These are phyloP conservation scores for Nyctibius grandis DNA, from an alignment of 2,797 vertebrate species.

Conservation along the genomic window DNA sequence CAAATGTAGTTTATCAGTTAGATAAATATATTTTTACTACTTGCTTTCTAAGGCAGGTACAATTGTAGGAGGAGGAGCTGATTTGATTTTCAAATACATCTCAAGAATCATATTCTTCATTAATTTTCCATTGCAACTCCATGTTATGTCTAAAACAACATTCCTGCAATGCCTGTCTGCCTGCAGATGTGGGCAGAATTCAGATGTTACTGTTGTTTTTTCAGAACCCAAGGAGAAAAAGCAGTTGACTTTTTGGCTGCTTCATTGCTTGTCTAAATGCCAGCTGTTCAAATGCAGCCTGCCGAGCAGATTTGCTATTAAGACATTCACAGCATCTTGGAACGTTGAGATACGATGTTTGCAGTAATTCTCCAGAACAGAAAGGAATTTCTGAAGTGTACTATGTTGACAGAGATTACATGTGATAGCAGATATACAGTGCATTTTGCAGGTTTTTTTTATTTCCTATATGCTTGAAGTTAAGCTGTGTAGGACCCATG, in stretches of 20 bases:
- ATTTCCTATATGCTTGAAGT: background rate
- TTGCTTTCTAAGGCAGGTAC: accelerated
- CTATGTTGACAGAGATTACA: background rate
- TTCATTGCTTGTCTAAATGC: background rate
- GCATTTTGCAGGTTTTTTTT: background rate
- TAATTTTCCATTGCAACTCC: background rate
- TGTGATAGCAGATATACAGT: background rate
- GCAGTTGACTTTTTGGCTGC: background rate
- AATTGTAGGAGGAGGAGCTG: background rate
- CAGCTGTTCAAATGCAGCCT: background rate
- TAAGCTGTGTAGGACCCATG: background rate
- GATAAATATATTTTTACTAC: background rate
- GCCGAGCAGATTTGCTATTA: background rate
- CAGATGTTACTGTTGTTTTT: background rate
- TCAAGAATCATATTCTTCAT: background rate
- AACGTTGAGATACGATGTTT: background rate
- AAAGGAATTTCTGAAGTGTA: background rate
- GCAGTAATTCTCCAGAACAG: background rate
- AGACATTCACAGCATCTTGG: background rate
- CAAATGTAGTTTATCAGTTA: background rate
- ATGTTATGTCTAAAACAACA: background rate
- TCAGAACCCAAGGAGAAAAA: background rate
- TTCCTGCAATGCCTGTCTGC: background rate
- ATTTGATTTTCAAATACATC: background rate
- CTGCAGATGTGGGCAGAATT: background rate